Conservation (phyloP, 2,888 invertebrate species). For the Cosmopolites sordidus region DNA sequence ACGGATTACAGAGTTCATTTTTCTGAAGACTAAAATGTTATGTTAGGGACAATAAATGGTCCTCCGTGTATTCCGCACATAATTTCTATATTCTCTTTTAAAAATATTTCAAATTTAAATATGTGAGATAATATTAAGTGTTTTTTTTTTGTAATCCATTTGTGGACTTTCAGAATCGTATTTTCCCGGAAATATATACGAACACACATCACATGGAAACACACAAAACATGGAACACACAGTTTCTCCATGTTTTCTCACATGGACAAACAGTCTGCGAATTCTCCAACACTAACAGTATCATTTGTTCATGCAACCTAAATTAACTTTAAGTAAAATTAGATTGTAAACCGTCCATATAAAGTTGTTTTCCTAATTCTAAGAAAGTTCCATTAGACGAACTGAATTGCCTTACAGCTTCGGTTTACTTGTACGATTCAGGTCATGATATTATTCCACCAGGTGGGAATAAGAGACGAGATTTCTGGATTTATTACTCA, state of each 20-base stretch:
- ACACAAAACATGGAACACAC: not conserved
- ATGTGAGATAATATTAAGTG: no score
- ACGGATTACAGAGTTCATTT: no score
- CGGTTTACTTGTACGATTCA: slow-evolving; percentile 19
- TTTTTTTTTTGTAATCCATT: no score
- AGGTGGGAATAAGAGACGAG: slow-evolving; percentile 23
- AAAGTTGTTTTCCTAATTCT: slow-evolving; percentile 26
- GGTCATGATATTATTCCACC: slow-evolving; percentile 28
- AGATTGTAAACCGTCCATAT: slow-evolving; percentile 26
- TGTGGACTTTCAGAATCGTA: no score
- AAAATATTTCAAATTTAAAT: no score
- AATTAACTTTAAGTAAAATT: slow-evolving; percentile 27
- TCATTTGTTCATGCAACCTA: slow-evolving; percentile 21
- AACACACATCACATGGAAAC: no score
- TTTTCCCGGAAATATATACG: no score
- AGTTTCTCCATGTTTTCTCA: not conserved
- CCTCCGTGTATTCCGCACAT: no score
- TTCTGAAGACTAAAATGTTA: no score
- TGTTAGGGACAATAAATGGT: no score
- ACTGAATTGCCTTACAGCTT: slow-evolving; percentile 22
- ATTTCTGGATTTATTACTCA: slow-evolving; percentile 18
- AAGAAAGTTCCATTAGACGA: slow-evolving; percentile 25
- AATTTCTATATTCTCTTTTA: no score
- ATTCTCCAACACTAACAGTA: slow-evolving; percentile 10
- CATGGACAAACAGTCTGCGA: not conserved